A percentile compares a stretch with the other conserved stretches of the same genome.
Conservation (phyloP, 2,797 vertebrate genomes). For the Microchirus variegatus region DNA sequence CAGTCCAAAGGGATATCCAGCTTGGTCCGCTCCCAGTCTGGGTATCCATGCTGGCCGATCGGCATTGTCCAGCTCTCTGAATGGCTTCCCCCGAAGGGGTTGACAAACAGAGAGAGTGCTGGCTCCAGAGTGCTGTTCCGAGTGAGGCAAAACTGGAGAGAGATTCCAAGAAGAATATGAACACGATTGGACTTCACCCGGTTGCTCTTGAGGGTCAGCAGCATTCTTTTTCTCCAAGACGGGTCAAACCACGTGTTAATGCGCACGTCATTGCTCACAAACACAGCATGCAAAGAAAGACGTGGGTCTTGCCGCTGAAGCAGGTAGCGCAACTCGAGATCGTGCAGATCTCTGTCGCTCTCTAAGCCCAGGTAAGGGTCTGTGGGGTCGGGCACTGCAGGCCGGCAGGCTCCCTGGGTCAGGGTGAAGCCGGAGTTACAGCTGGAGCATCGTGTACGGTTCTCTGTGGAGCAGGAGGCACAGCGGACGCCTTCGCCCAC, state of each 20-base stretch:
- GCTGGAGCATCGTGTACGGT: slow-evolving; percentile 90
- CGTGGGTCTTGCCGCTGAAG: slow-evolving; percentile 87
- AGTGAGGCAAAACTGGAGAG: slow-evolving; percentile 92
- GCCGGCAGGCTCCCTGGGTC: slow-evolving; percentile 90
- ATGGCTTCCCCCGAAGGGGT: slow-evolving; percentile 97
- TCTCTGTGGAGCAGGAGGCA: slow-evolving; percentile 87
- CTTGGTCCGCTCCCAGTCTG: slow-evolving; percentile 93
- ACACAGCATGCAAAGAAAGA: slow-evolving; percentile 89
- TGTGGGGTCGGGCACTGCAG: slow-evolving; percentile 91
- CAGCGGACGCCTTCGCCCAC: slow-evolving; percentile 87
- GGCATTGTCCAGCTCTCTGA: slow-evolving; percentile 99
- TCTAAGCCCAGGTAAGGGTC: slow-evolving; percentile 95
- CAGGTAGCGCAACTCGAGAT: slow-evolving; percentile 90
- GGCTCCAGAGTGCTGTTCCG: slow-evolving; percentile 96
- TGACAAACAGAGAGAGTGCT: slow-evolving; percentile 90
- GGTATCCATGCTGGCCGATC: slow-evolving; percentile 90
- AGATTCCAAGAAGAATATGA: slow-evolving; percentile 92
- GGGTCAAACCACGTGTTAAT: slow-evolving; percentile 97
- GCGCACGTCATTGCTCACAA: slow-evolving; percentile 95
- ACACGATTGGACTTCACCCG: slow-evolving; percentile 94
- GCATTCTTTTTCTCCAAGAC: slow-evolving; percentile 95
- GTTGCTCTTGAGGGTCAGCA: slow-evolving; percentile 97
- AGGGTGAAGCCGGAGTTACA: slow-evolving; percentile 90
- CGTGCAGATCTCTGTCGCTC: slow-evolving; percentile 90
- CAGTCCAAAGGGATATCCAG: slow-evolving; percentile 92